Percentiles rank a stretch among this genome's conserved stretches.
Evolutionary conservation across 92 coral and sea anemone species (phyloP).

Genomic region (Anthopleura xanthogrammica): DNA sequence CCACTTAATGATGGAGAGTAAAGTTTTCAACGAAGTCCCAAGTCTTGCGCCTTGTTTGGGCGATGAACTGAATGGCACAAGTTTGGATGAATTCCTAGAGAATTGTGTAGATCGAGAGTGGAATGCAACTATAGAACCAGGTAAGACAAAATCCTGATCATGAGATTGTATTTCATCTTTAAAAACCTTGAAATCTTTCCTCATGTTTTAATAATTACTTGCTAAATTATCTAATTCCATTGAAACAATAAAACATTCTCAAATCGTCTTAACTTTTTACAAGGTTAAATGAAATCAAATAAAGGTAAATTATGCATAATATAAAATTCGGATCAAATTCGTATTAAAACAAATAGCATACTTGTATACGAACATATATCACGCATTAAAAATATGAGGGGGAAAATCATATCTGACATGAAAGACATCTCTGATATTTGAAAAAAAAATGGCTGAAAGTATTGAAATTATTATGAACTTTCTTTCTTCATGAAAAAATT

Average conservation of each 20-base stretch:
- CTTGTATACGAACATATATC: too few species aligned
- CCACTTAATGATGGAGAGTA: slow-evolving; percentile 13
- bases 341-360: too few species aligned
- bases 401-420: too few species aligned
- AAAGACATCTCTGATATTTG: too few species aligned
- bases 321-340: too few species aligned
- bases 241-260: neutral
- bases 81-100: slow-evolving; percentile 19
- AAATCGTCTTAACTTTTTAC: neutral
- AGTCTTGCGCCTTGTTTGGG: neutral
- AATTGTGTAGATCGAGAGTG: slow-evolving; percentile 22
- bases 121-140: neutral
- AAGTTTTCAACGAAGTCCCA: slow-evolving; percentile 1
- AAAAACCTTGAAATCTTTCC: too few species aligned
- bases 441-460: too few species aligned
- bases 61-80: neutral
- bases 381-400: too few species aligned
- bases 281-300: too few species aligned
- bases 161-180: neutral
- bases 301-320: too few species aligned
- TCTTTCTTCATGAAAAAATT: too few species aligned
- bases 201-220: neutral
- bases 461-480: too few species aligned
- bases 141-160: neutral
- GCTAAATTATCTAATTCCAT: neutral